Evolutionary conservation across 2,797 vertebrate genomes (phyloP).

Genomic region (Poecile montanus): DNA sequence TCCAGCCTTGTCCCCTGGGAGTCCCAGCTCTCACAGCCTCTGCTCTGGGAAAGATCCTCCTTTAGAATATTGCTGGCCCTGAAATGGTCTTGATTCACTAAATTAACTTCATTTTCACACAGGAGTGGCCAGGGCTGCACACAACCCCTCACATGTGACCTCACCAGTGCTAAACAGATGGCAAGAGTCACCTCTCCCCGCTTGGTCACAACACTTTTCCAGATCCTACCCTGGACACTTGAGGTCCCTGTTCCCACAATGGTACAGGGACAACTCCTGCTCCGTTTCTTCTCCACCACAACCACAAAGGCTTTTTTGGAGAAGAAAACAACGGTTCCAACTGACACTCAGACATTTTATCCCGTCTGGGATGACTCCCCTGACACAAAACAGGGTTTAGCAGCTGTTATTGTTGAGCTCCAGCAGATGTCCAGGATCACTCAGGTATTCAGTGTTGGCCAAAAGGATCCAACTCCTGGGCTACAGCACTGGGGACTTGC

Average conservation of each 20-base stretch:
- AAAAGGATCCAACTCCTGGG: neutral
- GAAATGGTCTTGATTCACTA: neutral
- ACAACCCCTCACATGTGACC: neutral
- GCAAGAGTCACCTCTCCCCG: neutral
- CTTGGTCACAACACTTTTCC: too few species aligned
- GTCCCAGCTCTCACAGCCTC: neutral
- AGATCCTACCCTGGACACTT: neutral
- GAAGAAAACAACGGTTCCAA: neutral
- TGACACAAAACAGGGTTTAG: fast-evolving
- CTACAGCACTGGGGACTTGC: neutral
- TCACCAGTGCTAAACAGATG: neutral
- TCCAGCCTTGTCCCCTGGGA: neutral
- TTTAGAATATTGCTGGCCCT: neutral
- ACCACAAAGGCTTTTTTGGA: neutral
- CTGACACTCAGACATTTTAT: fast-evolving
- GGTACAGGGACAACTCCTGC: too few species aligned
- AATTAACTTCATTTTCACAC: fast-evolving
- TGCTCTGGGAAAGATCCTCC: neutral
- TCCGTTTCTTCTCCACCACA: neutral
- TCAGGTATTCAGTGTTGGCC: neutral
- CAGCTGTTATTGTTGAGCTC: neutral
- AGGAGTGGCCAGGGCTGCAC: neutral
- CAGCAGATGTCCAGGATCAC: neutral
- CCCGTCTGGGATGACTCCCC: neutral
- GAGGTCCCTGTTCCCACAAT: fast-evolving